Evolutionary conservation across 2,797 vertebrate species (phyloP).

Genomic region (Spinus olivaceus): DNA sequence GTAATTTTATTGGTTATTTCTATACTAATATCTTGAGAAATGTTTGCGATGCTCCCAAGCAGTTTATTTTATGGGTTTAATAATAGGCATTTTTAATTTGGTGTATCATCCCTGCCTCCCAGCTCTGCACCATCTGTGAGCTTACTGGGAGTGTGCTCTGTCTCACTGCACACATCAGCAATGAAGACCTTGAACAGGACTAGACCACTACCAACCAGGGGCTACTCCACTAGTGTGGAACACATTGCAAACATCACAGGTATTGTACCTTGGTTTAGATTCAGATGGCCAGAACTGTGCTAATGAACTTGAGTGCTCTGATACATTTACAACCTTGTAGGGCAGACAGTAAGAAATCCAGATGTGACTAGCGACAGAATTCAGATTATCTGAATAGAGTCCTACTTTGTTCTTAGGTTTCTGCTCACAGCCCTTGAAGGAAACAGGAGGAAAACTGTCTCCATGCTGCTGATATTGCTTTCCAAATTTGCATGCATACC

Average conservation of each 20-base stretch:
- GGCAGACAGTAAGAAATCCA: neutral
- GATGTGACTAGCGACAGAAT: neutral
- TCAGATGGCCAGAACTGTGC: neutral
- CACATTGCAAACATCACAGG: neutral
- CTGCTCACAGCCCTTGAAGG: neutral
- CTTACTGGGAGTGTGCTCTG: neutral
- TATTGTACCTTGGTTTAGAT: neutral
- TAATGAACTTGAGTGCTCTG: neutral
- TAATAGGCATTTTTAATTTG: neutral
- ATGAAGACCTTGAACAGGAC: neutral
- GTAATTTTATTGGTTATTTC: neutral
- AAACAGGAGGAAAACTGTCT: neutral
- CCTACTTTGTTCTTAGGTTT: neutral
- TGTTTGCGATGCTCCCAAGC: neutral
- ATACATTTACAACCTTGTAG: neutral
- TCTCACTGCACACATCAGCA: neutral
- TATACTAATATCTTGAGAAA: neutral
- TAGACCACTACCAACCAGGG: neutral
- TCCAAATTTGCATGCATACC: neutral
- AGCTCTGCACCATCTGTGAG: neutral
- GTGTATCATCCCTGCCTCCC: neutral
- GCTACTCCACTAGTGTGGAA: neutral
- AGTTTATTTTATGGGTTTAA: neutral
- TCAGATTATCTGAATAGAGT: neutral
- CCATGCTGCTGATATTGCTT: neutral